Conservation (phyloP, 2,888 invertebrate genomes). For the Harpalus rubripes region DNA sequence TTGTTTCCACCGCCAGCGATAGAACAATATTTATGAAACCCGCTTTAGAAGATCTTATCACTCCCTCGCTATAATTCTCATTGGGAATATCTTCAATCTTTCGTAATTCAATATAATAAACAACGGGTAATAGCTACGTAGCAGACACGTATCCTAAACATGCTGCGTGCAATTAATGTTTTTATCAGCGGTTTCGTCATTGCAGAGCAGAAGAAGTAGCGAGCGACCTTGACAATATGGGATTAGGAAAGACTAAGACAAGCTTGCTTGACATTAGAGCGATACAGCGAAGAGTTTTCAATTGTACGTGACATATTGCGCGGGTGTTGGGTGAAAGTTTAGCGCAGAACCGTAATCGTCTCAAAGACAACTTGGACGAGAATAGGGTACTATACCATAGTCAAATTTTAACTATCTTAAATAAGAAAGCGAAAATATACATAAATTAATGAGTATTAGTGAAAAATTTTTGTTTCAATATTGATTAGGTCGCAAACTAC, state of each 20-base stretch:
- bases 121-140: slow-evolving; percentile 48
- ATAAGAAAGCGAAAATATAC: no score
- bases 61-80: slow-evolving; percentile 53
- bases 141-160: slow-evolving; percentile 45
- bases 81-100: slow-evolving; percentile 43
- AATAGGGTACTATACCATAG: no score
- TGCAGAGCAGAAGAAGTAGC: slow-evolving; percentile 35
- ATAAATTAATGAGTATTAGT: no score
- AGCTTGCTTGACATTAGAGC: background rate
- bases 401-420: no score
- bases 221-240: slow-evolving; percentile 57
- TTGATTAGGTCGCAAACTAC: no score
- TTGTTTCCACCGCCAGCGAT: background rate
- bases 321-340: slow-evolving; percentile 28
- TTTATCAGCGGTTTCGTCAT: slow-evolving; percentile 34
- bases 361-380: background rate
- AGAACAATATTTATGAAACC: background rate
- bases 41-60: slow-evolving; percentile 34
- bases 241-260: background rate
- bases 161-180: slow-evolving; percentile 54
- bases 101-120: slow-evolving; percentile 59
- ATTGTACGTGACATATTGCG: slow-evolving; percentile 59
- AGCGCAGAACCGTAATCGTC: background rate
- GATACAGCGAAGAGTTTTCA: slow-evolving; percentile 50
- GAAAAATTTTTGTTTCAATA: no score